A percentile compares a stretch with the other conserved stretches of the same genome.
Evolutionary conservation across 2,113 vertebrate species (phyloP).

Genomic region (Acrocephalus arundinaceus): DNA sequence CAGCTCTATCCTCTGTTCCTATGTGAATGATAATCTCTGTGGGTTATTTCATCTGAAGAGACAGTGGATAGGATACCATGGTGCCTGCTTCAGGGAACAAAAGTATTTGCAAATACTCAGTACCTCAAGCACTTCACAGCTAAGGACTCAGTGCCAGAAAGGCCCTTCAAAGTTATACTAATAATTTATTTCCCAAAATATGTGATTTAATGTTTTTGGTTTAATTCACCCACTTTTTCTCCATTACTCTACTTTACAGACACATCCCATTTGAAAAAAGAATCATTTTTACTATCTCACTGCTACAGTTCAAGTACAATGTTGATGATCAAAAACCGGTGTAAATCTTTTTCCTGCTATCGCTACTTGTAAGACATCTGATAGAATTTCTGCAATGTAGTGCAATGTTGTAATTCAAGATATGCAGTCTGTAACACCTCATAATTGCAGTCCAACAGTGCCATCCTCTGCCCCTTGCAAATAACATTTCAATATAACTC

Average conservation of each 20-base stretch:
- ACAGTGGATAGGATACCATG: neutral
- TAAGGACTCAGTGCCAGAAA: neutral
- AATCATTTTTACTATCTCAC: neutral
- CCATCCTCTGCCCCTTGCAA: constrained; percentile 66
- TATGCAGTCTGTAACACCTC: neutral
- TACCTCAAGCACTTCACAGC: neutral
- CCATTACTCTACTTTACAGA: neutral
- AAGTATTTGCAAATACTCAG: neutral
- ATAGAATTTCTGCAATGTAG: neutral
- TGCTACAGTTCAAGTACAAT: neutral
- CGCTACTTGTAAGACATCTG: neutral
- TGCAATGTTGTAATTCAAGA: neutral
- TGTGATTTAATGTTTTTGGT: neutral
- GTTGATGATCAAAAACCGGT: neutral
- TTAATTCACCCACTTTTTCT: neutral
- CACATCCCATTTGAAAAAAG: neutral
- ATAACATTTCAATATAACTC: neutral
- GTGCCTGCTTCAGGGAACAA: neutral
- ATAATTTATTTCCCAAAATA: neutral
- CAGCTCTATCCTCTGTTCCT: neutral
- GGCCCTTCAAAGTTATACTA: neutral
- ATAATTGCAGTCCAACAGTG: constrained; percentile 66
- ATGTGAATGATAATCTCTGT: neutral
- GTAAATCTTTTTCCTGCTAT: neutral
- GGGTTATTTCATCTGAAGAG: neutral